phyloP scores from a whole-genome alignment of 2,888 invertebrate genomes.

The Drosophila aldrichi region DNA sequence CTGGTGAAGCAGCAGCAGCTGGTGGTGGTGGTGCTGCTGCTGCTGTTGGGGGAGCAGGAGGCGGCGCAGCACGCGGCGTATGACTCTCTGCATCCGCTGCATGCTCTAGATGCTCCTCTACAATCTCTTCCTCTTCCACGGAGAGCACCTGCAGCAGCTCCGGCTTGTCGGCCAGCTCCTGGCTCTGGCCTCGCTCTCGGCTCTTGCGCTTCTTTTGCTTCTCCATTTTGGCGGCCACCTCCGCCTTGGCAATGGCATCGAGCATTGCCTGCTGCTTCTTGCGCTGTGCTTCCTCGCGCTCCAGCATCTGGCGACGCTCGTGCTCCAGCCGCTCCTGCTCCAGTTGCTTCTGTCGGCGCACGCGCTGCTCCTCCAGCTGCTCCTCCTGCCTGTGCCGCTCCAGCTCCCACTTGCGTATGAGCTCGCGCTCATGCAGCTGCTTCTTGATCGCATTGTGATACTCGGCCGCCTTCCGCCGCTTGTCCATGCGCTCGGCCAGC shows the following conservation, averaged over 20 bases:
- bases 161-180: slow-evolving; percentile 18
- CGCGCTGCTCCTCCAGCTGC: slow-evolving; percentile 91
- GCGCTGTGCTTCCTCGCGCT: slow-evolving; percentile 90
- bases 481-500: slow-evolving; percentile 92
- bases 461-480: slow-evolving; percentile 93
- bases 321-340: slow-evolving; percentile 90
- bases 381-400: slow-evolving; percentile 92
- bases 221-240: slow-evolving; percentile 90
- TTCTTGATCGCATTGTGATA: slow-evolving; percentile 94
- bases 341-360: slow-evolving; percentile 90
- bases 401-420: slow-evolving; percentile 90
- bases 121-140: slow-evolving; percentile 66
- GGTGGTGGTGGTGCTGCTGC: slow-evolving; percentile 3
- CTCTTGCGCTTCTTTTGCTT: slow-evolving; percentile 86
- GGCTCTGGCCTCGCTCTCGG: slow-evolving; percentile 45
- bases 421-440: slow-evolving; percentile 93
- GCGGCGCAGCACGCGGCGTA: slow-evolving; percentile 60
- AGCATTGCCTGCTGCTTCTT: slow-evolving; percentile 91
- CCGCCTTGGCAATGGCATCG: slow-evolving; percentile 92
- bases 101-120: slow-evolving; percentile 20
- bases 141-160: slow-evolving; percentile 66
- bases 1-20: not conserved
- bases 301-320: slow-evolving; percentile 89
- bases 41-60: slow-evolving; percentile 21
- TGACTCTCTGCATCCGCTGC: slow-evolving; percentile 31